A percentile compares a stretch with the other conserved stretches of the same genome.
These are phyloP conservation scores for Ecliptopera silaceata DNA, from an alignment of 2,888 invertebrate genomes.

Conservation along the genomic window DNA sequence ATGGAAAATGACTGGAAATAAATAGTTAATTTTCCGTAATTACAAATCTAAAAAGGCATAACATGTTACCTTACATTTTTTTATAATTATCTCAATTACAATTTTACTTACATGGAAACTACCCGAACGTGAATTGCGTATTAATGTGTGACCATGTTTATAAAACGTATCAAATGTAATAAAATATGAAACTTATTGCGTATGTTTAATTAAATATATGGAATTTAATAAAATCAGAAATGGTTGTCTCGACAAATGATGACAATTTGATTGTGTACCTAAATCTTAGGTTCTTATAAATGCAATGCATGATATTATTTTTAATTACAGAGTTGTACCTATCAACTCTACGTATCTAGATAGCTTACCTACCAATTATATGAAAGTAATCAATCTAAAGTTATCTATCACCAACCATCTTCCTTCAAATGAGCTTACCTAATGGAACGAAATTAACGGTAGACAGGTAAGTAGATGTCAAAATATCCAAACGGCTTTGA, in stretches of 20 bases:
- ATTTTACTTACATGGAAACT: slow-evolving; percentile 5
- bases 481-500: slow-evolving; percentile 15
- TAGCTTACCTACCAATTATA: too few species aligned
- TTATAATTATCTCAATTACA: slow-evolving; percentile 14
- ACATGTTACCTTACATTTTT: slow-evolving; percentile 14
- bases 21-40: slow-evolving; percentile 16
- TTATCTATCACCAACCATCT: not conserved
- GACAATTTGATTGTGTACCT: not conserved
- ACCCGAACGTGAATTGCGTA: not conserved
- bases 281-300: too few species aligned
- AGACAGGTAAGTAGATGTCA: slow-evolving; percentile 34
- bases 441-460: slow-evolving; percentile 1
- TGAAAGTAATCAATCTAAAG: not conserved
- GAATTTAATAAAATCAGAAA: not conserved
- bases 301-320: too few species aligned
- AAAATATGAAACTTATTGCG: not conserved
- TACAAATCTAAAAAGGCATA: slow-evolving; percentile 14
- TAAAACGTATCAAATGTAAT: not conserved
- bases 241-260: not conserved
- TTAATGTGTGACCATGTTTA: not conserved
- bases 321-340: too few species aligned
- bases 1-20: slow-evolving; percentile 19
- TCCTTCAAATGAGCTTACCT: slow-evolving; percentile 1
- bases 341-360: too few species aligned
- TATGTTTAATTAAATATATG: not conserved